Percentiles rank a stretch among this genome's conserved stretches.
These are phyloP conservation scores for Mesorhabditis belari DNA, from an alignment of 2,888 invertebrate species.

Conservation along the genomic window DNA sequence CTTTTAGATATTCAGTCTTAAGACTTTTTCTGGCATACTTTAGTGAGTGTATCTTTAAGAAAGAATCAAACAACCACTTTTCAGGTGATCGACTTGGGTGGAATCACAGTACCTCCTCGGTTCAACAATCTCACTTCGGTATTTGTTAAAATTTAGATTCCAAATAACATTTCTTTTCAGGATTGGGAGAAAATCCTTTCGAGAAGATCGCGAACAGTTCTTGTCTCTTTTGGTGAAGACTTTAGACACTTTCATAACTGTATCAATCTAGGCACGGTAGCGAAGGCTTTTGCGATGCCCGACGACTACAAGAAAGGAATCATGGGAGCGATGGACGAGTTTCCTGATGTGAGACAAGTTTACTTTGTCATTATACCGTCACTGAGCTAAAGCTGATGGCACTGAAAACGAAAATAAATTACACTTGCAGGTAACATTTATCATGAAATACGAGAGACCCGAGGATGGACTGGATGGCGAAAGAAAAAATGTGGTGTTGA, in stretches of 20 bases:
- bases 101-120: not conserved
- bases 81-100: not conserved
- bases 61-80: too few species aligned
- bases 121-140: not conserved
- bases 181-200: not conserved
- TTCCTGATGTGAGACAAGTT: not conserved
- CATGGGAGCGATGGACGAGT: not conserved
- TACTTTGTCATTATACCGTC: too few species aligned
- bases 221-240: not conserved
- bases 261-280: not conserved
- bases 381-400: too few species aligned
- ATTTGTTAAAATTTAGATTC: too few species aligned
- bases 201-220: not conserved
- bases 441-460: not conserved
- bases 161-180: too few species aligned
- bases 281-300: not conserved
- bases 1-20: too few species aligned
- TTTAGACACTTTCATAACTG: not conserved
- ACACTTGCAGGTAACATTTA: not conserved
- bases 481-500: not conserved
- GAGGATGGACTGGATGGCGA: not conserved
- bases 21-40: too few species aligned
- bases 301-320: not conserved
- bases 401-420: too few species aligned
- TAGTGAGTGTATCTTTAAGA: too few species aligned